phyloP scores from a whole-genome alignment of 2,888 invertebrate species.

The Aporophyla nigra region DNA sequence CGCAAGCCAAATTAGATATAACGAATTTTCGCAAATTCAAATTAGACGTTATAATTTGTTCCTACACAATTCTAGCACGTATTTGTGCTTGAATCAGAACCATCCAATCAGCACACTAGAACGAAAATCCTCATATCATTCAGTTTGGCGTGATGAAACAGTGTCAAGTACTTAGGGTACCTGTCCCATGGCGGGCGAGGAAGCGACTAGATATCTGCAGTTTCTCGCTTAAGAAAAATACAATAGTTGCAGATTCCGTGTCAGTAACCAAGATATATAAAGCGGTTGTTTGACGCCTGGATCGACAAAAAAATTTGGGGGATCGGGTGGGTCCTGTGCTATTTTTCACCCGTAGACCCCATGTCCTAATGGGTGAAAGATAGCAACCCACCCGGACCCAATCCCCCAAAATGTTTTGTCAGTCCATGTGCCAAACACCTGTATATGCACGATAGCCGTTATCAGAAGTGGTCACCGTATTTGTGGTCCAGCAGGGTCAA shows the following conservation, averaged over 20 bases:
- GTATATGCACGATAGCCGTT: not conserved
- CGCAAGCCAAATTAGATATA: constrained; percentile 31
- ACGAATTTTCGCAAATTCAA: constrained; percentile 35
- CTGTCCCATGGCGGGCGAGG: not conserved
- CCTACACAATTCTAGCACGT: constrained; percentile 24
- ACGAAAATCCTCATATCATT: constrained; percentile 61
- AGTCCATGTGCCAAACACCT: too few relatives aligned
- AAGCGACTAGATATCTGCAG: too few relatives aligned
- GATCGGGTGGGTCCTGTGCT: too few relatives aligned
- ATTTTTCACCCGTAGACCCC: too few relatives aligned
- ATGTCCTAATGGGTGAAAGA: too few relatives aligned
- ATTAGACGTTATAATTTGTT: constrained; percentile 53
- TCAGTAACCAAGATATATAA: not conserved
- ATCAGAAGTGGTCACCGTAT: not conserved
- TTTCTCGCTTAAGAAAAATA: not conserved
- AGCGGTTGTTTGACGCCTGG: too few relatives aligned
- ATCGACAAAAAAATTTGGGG: too few relatives aligned
- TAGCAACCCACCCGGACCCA: too few relatives aligned
- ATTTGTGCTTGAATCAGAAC: constrained; percentile 43
- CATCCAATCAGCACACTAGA: constrained; percentile 58
- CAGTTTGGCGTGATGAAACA: constrained; percentile 59
- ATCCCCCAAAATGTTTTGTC: too few relatives aligned
- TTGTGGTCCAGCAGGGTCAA: not conserved
- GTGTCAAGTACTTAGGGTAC: constrained; percentile 57
- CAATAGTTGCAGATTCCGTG: not conserved